Evolutionary conservation across 1,140 invertebrate species (phyloP).

Genomic region (Ptiloglossa arizonensis): DNA sequence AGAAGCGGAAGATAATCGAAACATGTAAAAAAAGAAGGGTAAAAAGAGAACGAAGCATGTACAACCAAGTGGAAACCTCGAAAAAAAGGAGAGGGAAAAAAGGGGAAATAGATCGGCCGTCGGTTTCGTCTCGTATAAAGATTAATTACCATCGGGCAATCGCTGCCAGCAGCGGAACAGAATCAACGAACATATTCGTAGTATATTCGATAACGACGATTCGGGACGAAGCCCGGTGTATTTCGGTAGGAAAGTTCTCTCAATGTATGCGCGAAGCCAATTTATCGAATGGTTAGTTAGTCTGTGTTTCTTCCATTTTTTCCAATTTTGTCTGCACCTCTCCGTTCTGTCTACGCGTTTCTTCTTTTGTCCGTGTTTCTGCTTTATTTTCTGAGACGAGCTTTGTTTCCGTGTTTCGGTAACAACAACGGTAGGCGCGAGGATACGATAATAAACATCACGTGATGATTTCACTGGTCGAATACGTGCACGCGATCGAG

Average conservation of each 20-base stretch:
- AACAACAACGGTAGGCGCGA: too few relatives aligned
- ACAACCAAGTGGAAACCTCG: constrained; percentile 8
- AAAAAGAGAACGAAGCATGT: constrained; percentile 14
- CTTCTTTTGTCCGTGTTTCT: too few relatives aligned
- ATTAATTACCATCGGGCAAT: constrained; percentile 46
- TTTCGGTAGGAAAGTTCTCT: constrained; percentile 64
- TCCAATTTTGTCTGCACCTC: background rate
- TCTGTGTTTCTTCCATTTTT: constrained; percentile 33
- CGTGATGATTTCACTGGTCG: too few relatives aligned
- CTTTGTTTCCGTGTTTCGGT: too few relatives aligned
- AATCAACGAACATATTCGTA: constrained; percentile 45
- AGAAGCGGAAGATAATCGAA: constrained; percentile 44
- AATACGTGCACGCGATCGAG: too few relatives aligned
- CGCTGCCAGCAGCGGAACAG: constrained; percentile 19
- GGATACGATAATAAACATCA: too few relatives aligned
- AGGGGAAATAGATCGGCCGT: constrained; percentile 5
- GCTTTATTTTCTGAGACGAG: background rate
- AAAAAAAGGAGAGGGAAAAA: constrained; percentile 5
- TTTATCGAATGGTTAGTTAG: constrained; percentile 70
- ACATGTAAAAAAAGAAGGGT: constrained; percentile 5
- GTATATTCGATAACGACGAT: constrained; percentile 51
- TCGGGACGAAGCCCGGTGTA: constrained; percentile 50
- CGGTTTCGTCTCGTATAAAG: constrained; percentile 42
- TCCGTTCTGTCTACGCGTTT: too few relatives aligned
- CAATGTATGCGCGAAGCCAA: constrained; percentile 70